These are phyloP conservation scores for Alethe diademata DNA, from an alignment of 2,113 vertebrate genomes.

Conservation along the genomic window DNA sequence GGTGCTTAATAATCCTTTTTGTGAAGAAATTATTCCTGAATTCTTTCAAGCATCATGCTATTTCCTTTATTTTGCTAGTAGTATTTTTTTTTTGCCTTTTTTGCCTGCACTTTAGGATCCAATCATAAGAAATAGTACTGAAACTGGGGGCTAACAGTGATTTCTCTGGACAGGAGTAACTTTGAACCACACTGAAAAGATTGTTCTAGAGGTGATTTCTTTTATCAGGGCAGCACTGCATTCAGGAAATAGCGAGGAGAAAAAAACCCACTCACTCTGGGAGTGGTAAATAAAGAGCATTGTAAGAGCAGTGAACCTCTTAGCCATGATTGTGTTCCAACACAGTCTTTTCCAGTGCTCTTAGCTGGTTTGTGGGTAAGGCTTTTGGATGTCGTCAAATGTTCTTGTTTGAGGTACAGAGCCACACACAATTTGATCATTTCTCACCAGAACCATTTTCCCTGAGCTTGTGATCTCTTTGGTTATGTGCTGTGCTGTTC, in stretches of 20 bases:
- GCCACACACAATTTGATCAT: background rate
- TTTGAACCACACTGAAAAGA: background rate
- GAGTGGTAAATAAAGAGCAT: background rate
- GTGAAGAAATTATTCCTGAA: background rate
- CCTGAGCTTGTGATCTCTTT: background rate
- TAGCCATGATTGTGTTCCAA: background rate
- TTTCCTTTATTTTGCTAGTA: background rate
- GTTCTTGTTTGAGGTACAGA: background rate
- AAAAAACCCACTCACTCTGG: background rate
- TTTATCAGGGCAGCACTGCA: background rate
- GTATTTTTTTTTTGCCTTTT: background rate
- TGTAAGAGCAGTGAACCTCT: background rate
- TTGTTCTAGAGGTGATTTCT: background rate
- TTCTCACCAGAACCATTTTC: background rate
- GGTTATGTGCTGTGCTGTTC: background rate
- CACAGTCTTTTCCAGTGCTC: background rate
- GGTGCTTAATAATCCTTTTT: background rate
- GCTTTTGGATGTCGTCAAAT: background rate
- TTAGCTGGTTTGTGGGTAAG: background rate
- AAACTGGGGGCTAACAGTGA: accelerated
- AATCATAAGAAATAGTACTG: background rate
- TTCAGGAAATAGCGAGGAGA: background rate
- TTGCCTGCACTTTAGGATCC: background rate
- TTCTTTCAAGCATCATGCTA: accelerated
- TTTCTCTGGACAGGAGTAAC: background rate